Conservation (phyloP, 2,113 vertebrate genomes). For the Cololabis saira region DNA sequence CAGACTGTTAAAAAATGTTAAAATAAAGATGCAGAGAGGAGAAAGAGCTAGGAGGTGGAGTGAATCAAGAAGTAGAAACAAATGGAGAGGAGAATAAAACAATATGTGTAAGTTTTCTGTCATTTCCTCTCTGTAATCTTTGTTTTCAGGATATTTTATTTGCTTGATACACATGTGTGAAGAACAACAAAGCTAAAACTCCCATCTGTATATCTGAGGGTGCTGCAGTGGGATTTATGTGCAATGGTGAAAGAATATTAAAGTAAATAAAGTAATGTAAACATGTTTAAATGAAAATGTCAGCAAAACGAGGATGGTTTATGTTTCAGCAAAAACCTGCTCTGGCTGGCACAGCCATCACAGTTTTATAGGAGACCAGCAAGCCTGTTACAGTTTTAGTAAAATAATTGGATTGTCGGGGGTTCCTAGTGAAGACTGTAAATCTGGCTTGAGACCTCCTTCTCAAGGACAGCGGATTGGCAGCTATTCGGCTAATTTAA, state of each 20-base stretch:
- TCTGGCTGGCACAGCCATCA: constrained; percentile 38
- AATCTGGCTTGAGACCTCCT: constrained; percentile 37
- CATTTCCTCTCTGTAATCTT: neutral
- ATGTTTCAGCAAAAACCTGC: constrained; percentile 44
- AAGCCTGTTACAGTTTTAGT: constrained; percentile 49
- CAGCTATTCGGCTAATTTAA: constrained; percentile 25
- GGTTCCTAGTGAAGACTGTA: constrained; percentile 43
- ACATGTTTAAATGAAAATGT: constrained; percentile 59
- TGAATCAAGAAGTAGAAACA: constrained; percentile 18
- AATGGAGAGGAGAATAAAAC: constrained; percentile 3
- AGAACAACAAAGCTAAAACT: constrained; percentile 9
- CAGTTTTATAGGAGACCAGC: constrained; percentile 50
- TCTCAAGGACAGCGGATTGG: constrained; percentile 35
- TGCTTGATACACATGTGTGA: constrained; percentile 2
- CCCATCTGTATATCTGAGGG: constrained; percentile 1
- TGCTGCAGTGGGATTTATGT: constrained; percentile 25
- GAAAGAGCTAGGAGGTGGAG: neutral
- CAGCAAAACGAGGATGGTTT: constrained; percentile 48
- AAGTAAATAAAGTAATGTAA: constrained; percentile 57
- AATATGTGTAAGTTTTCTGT: constrained; percentile 43
- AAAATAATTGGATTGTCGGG: constrained; percentile 62
- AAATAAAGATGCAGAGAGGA: neutral
- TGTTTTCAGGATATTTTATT: constrained; percentile 16
- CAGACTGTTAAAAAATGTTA: constrained; percentile 7
- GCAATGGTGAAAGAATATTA: constrained; percentile 28